phyloP scores from a whole-genome alignment of 1,140 invertebrate genomes.

The Manduca sexta region DNA sequence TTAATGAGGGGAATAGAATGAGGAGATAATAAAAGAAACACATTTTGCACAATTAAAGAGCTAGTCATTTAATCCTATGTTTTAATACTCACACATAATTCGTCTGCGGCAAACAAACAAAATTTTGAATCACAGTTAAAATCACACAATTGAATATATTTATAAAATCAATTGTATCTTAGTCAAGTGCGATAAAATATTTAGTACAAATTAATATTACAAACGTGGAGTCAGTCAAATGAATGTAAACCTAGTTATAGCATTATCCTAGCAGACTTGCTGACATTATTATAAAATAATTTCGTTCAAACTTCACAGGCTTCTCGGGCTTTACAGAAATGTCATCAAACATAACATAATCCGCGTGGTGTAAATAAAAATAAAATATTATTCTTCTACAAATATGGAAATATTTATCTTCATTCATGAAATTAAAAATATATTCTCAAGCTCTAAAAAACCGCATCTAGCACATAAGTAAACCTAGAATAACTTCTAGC shows the following conservation, averaged over 20 bases:
- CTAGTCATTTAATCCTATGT: slow-evolving; percentile 1
- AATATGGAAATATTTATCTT: no score
- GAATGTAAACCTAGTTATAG: neutral
- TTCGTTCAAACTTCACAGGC: no score
- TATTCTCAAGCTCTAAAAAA: no score
- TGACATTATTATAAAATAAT: no score
- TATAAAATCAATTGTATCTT: slow-evolving; percentile 4
- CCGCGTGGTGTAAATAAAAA: no score
- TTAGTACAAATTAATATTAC: neutral
- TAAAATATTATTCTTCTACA: no score
- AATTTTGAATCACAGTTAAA: slow-evolving; percentile 25
- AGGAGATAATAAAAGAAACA: slow-evolving; percentile 1
- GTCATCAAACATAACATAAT: no score
- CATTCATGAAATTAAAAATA: no score
- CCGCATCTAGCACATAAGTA: no score
- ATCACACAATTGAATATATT: slow-evolving; percentile 22
- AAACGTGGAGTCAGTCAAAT: slow-evolving; percentile 26
- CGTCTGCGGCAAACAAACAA: slow-evolving; percentile 15
- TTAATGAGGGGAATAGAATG: no score
- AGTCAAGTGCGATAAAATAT: slow-evolving; percentile 1
- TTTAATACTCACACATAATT: slow-evolving; percentile 21
- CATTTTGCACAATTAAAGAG: neutral
- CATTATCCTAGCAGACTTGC: neutral
- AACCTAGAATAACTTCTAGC: no score
- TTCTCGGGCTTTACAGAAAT: no score